These are phyloP conservation scores for Cladopsammia gracilis DNA, from an alignment of 64 coral and sea anemone genomes.

Conservation along the genomic window DNA sequence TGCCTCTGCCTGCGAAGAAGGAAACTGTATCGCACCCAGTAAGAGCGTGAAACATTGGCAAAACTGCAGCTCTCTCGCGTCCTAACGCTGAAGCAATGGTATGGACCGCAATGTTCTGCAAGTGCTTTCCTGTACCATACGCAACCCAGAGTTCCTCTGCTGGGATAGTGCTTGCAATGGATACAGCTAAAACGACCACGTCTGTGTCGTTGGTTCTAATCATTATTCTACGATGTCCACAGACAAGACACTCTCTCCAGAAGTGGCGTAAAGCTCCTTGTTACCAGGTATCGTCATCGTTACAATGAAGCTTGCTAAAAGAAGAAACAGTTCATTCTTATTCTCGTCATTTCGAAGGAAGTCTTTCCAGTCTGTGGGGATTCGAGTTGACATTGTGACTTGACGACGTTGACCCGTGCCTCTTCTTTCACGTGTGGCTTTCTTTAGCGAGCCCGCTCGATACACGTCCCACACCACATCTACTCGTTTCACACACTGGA, in stretches of 20 bases:
- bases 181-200: constrained; percentile 57
- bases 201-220: constrained; percentile 45
- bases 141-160: constrained; percentile 55
- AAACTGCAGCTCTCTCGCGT: constrained; percentile 10
- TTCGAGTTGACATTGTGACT: not conserved
- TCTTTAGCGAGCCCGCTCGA: constrained; percentile 4
- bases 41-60: constrained; percentile 12
- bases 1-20: constrained; percentile 22
- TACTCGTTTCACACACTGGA: not conserved
- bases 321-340: not conserved
- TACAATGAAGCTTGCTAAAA: no score
- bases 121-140: constrained; percentile 32
- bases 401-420: not conserved
- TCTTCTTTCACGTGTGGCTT: not conserved
- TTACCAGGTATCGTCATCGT: not conserved
- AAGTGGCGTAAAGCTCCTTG: not conserved
- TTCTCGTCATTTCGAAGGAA: not conserved
- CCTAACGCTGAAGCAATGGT: constrained; percentile 39
- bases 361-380: constrained; percentile 21
- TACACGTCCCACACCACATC: constrained; percentile 25
- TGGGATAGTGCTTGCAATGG: constrained; percentile 20
- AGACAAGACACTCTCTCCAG: not conserved
- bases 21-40: constrained; percentile 22
- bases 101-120: not conserved
- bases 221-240: constrained; percentile 1